Base-by-base conservation (phyloP, 30 jellyfish, hydroid and myxozoan species). In the Clytia hemisphaerica region DNA sequence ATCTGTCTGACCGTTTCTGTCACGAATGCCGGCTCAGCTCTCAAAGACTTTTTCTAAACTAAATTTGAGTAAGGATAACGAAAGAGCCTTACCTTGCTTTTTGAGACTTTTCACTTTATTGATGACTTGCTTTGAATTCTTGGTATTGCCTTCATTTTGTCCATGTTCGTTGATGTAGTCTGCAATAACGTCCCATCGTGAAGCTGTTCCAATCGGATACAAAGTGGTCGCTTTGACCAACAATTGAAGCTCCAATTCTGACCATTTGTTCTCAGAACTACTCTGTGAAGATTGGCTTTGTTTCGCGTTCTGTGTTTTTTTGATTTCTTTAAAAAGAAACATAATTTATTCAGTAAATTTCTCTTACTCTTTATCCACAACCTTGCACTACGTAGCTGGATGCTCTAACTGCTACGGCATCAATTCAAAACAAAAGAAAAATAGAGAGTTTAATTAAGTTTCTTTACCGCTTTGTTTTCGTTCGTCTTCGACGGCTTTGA, bases 161-260 rank as follows among this genome's bases (percentile, higher is more conserved):
- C n/a, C 61, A 45, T 86, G 96, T 45, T 86, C 96, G 65, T 86
- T 86, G 37, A 86, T 86, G 76, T 86, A 86, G 51, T 66, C 75
- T 33, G 94, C 93, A 2, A 86, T 86, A 27, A 86, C 97, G 54
- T 80, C 93, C 94, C 94, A 79, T 51, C 97, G 69, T 26, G 94
- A 65, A 3, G 94, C 87, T 7, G 97, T 88, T 5, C 97, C 97
- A 50, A 80, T 89, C 16, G 97, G 94, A 80, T 79, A 88, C 16
- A 80, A 61, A 14, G 89, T 80, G 26, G 94, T 40, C 0, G 97
- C 97, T 55, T 88, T 88, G 16, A 88, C 97, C 16, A 88, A 88
- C 28, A 88, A 72, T 24, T 88, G 94, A 79, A 72, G 59, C 58
- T 88, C 97, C 3, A 32, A 67, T 14, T 79, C 94, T 4, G 86